phyloP scores from a whole-genome alignment of 2,113 vertebrate species.

The Prunella fulvescens region DNA sequence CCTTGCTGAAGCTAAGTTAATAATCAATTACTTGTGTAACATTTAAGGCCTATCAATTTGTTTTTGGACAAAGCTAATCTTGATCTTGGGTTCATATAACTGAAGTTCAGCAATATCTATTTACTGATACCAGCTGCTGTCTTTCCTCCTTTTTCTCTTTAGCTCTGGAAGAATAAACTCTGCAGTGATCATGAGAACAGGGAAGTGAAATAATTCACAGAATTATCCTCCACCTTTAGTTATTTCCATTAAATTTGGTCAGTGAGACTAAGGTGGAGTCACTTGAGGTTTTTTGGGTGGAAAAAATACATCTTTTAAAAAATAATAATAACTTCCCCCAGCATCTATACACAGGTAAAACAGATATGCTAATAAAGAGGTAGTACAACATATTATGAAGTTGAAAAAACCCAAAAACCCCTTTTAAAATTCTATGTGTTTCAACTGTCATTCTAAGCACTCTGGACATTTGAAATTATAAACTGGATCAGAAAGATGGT shows the following conservation, averaged over 20 bases:
- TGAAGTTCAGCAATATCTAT: background rate
- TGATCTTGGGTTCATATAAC: background rate
- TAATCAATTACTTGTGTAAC: background rate
- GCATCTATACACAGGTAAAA: background rate
- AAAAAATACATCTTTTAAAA: background rate
- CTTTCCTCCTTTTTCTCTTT: background rate
- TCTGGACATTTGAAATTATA: background rate
- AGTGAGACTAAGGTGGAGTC: background rate
- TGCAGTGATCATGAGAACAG: background rate
- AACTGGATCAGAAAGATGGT: background rate
- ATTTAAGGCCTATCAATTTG: background rate
- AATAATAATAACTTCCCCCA: background rate
- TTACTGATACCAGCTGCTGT: background rate
- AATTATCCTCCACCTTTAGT: background rate
- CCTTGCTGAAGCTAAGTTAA: background rate
- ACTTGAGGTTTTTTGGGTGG: background rate
- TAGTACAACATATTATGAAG: background rate
- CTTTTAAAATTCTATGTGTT: background rate
- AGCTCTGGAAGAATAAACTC: background rate
- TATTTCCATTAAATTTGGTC: background rate
- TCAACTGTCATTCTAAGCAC: background rate
- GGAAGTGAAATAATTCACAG: background rate
- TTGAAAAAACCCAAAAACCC: accelerated
- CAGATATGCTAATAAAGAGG: background rate
- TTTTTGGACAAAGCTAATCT: background rate